phyloP scores from a whole-genome alignment of 2,888 invertebrate genomes.

The Drosophila lutescens region DNA sequence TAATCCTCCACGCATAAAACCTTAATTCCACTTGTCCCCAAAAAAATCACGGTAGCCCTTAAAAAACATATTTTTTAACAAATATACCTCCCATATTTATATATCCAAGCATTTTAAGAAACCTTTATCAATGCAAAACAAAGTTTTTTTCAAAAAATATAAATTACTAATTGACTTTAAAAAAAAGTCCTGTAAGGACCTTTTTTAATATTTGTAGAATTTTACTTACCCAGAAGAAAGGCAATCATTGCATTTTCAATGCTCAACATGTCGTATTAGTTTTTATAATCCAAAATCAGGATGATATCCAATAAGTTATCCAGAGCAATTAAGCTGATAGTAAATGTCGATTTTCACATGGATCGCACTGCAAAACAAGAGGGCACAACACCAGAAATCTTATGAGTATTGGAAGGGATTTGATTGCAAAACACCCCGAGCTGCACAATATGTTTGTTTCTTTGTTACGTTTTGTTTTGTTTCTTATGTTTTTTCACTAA shows the following conservation, averaged over 20 bases:
- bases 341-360: constrained; percentile 70
- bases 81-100: too few species aligned
- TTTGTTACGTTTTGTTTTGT: constrained; percentile 21
- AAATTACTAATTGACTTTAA: neutral
- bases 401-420: constrained; percentile 54
- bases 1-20: too few species aligned
- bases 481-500: constrained; percentile 24
- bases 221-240: constrained; percentile 74
- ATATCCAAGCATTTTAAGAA: too few species aligned
- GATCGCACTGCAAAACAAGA: constrained; percentile 70
- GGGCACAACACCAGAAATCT: constrained; percentile 65
- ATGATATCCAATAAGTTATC: constrained; percentile 62
- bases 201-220: neutral
- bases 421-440: constrained; percentile 54
- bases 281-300: constrained; percentile 46
- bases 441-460: constrained; percentile 61
- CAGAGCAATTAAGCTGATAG: constrained; percentile 64
- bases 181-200: neutral
- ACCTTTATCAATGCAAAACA: too few species aligned
- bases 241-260: constrained; percentile 63
- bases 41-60: too few species aligned
- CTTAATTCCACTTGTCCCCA: too few species aligned
- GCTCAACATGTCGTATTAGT: constrained; percentile 64
- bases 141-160: too few species aligned
- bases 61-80: too few species aligned